Conservation (phyloP, 1,140 invertebrate species). For the Periplaneta americana region DNA sequence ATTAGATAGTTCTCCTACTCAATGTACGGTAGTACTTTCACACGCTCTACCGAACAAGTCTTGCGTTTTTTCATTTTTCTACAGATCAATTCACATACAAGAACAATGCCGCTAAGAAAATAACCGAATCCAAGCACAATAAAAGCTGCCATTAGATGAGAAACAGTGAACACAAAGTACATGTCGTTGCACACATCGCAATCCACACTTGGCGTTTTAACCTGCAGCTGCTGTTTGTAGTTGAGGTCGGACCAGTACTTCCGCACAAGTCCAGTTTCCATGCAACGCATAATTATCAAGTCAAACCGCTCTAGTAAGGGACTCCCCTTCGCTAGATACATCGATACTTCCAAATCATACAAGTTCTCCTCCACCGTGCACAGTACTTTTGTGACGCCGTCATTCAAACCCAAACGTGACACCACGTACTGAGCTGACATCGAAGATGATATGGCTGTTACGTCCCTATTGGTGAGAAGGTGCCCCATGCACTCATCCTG, state of each 20-base stretch:
- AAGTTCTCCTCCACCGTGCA: not conserved
- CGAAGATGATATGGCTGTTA: not conserved
- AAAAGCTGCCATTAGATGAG: not conserved
- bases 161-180: not conserved
- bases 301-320: not conserved
- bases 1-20: too few species aligned
- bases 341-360: not conserved
- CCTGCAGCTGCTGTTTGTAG: not conserved
- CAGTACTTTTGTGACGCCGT: not conserved
- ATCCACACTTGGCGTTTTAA: not conserved
- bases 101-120: not conserved
- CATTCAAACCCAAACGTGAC: not conserved
- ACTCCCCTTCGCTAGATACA: not conserved
- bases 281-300: not conserved
- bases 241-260: not conserved
- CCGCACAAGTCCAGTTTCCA: not conserved
- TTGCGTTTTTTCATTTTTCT: too few species aligned
- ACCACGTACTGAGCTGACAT: not conserved
- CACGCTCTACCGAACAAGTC: too few species aligned
- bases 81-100: not conserved
- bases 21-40: too few species aligned
- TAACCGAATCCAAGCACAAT: not conserved
- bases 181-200: not conserved
- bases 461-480: not conserved
- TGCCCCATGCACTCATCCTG: not conserved